Base-by-base conservation (phyloP, 2,888 invertebrate genomes). In the Cerceris rybyensis region DNA sequence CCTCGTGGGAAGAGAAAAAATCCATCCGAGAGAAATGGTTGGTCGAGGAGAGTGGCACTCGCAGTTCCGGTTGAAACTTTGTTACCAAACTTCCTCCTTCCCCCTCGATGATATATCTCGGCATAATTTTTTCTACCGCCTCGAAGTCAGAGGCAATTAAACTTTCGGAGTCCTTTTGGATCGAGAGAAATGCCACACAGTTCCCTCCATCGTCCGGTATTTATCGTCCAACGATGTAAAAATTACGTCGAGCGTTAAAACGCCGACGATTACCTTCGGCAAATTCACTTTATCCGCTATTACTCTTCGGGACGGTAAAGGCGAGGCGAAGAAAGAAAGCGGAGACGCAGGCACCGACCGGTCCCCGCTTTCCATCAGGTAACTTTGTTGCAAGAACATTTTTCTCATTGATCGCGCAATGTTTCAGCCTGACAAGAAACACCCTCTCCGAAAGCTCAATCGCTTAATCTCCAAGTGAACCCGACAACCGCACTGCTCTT, bases 401-500 rank as follows among this genome's bases (percentile, higher is more conserved):
- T 79, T 73, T 79, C 78, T 79, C 58, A 63, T 74, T 74, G 79
- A 80, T 70, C 73, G 73, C 55, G 80, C 59, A 67, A 80, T 80
- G 74, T 60, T 74, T 80, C 80, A 79, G 43, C 54, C 67, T 74
- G 79, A 79, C 79, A 64, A 66, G 63, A 70, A 79, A 80, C 74
- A 80, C 79, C 63, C 70, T 70, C 69, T 74, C 67, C 67, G 70
- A 66, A 73, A 64, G 41, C 73, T 49, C 70, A 60, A 74, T 74
- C 79, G 70, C 65, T 80, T 80, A 79, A 80, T 80, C 72, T 72
- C 55, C 49, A 16, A 14, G 13, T 50, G 59, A 52, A 52, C 50
- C 50, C 52, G 42, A 52, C 52, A n/a, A 8, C 43, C 42, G 43
- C 16, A 17, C 5, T 28, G 50, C 8, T 52, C 60, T 6, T 39